These are phyloP conservation scores for Chrysodeixis includens DNA, from an alignment of 2,888 invertebrate species.

Conservation along the genomic window DNA sequence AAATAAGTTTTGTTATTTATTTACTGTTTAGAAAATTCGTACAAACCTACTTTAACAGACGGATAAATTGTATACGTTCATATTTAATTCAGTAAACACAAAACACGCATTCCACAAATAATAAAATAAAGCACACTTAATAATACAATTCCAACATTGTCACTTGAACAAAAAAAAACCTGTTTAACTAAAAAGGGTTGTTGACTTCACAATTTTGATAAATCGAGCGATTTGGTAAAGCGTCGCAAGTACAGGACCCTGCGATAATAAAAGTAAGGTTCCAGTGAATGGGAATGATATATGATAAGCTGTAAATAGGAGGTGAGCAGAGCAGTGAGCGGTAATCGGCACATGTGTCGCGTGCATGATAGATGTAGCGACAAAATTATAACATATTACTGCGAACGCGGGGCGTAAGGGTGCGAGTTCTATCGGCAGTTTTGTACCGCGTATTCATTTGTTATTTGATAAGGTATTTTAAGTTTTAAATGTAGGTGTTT, in stretches of 20 bases:
- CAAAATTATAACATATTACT: conserved; percentile 58
- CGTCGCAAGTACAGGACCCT: conserved; percentile 18
- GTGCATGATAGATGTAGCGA: conserved; percentile 78
- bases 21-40: too few species aligned
- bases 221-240: conserved; percentile 29
- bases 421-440: conserved; percentile 34
- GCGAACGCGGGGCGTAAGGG: conserved; percentile 27
- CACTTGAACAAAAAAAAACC: neutral
- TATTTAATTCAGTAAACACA: neutral
- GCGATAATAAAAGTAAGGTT: conserved; percentile 41
- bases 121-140: neutral
- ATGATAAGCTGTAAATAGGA: conserved; percentile 65
- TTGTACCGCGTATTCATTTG: neutral
- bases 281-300: conserved; percentile 65
- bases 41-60: too few species aligned
- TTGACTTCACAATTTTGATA: conserved; percentile 11
- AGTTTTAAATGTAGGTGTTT: too few species aligned
- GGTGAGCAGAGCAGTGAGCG: conserved; percentile 60
- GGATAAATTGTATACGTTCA: neutral
- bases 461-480: neutral
- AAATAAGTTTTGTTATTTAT: too few species aligned
- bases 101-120: neutral
- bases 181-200: conserved; percentile 8
- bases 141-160: neutral
- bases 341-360: conserved; percentile 78